phyloP scores from a whole-genome alignment of 2,797 vertebrate species.

The Notolabrus celidotus region DNA sequence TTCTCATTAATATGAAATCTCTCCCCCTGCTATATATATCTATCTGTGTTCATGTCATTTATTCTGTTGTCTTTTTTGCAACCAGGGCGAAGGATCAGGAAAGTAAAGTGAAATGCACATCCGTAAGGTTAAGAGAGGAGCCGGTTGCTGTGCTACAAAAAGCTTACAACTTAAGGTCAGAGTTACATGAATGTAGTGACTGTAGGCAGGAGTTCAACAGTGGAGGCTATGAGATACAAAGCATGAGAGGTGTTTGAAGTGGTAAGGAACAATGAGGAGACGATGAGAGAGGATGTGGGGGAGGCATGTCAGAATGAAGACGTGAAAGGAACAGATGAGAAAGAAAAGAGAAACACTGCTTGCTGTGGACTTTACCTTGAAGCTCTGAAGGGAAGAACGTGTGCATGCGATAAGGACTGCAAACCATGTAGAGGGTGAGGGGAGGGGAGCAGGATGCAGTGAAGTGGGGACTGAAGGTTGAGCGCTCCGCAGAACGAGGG shows the following conservation, averaged over 20 bases:
- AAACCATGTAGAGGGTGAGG: conserved; percentile 14
- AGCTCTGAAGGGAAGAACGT: conserved; percentile 31
- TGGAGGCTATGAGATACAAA: conserved; percentile 13
- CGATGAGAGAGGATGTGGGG: conserved; percentile 5
- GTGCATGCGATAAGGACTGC: conserved; percentile 41
- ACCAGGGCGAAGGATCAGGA: no score
- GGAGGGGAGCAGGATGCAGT: conserved; percentile 21
- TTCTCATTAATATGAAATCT: conserved; percentile 19
- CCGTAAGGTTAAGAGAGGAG: background rate
- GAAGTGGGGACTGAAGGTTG: conserved; percentile 40
- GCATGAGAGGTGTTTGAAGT: conserved; percentile 17
- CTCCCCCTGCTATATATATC: no score
- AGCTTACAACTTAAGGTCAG: background rate
- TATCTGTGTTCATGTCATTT: no score
- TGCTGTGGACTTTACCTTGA: conserved; percentile 60
- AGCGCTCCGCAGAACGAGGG: conserved; percentile 40
- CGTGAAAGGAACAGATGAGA: conserved; percentile 37
- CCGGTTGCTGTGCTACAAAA: background rate
- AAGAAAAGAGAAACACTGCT: conserved; percentile 20
- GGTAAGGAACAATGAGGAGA: conserved; percentile 19
- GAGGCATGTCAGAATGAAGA: conserved; percentile 19
- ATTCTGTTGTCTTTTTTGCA: background rate
- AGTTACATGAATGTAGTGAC: background rate
- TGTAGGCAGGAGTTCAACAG: conserved; percentile 4
- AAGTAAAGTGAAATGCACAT: no score